phyloP scores from a whole-genome alignment of 2,888 invertebrate genomes.

The Perizoma flavofasciatum region DNA sequence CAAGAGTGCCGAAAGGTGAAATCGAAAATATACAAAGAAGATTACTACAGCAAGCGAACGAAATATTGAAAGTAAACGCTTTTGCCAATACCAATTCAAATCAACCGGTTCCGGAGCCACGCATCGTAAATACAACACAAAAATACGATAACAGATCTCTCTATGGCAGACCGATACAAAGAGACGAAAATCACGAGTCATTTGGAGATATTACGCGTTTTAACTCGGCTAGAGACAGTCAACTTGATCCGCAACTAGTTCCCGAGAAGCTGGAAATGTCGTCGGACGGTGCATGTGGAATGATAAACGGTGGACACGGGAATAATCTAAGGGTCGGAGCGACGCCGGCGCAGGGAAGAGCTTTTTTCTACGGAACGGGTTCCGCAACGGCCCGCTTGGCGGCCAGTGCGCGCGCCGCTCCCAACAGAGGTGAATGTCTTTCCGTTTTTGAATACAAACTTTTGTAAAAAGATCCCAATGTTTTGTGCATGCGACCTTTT shows the following conservation, averaged over 20 bases:
- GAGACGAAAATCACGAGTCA: conserved; percentile 47
- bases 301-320: conserved; percentile 71
- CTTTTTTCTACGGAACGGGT: conserved; percentile 86
- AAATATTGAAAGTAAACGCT: conserved; percentile 77
- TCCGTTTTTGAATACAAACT: conserved; percentile 53
- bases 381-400: conserved; percentile 82
- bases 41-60: conserved; percentile 74
- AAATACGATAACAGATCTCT: conserved; percentile 61
- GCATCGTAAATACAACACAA: conserved; percentile 65
- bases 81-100: conserved; percentile 54
- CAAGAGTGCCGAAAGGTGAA: conserved; percentile 72
- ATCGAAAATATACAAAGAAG: conserved; percentile 76
- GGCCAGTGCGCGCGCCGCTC: conserved; percentile 83
- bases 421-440: conserved; percentile 80
- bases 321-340: conserved; percentile 76
- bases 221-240: conserved; percentile 50
- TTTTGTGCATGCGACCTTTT: conserved; percentile 36
- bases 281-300: conserved; percentile 54
- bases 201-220: conserved; percentile 5
- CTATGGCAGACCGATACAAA: conserved; percentile 66
- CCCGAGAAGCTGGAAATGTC: conserved; percentile 75
- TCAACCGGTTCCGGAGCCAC: conserved; percentile 55
- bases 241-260: conserved; percentile 71
- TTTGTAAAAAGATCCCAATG: conserved; percentile 39
- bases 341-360: conserved; percentile 71